Conservation (phyloP, 2,888 invertebrate genomes). For the Andrena marginata region DNA sequence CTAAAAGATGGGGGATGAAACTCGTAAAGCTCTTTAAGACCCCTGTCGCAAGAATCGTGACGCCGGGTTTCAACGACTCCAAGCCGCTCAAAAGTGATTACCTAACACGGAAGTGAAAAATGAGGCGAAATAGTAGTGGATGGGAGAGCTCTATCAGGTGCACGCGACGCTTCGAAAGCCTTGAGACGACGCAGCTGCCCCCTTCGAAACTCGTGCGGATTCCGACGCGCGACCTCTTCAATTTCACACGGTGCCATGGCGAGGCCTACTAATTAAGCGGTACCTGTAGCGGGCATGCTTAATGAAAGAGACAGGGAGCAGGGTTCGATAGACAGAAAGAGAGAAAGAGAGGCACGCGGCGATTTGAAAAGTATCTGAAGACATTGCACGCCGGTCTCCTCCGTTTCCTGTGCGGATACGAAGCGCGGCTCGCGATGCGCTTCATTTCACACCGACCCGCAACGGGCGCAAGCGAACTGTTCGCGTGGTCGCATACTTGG, state of each 20-base stretch:
- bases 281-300: not conserved
- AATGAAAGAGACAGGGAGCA: not conserved
- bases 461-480: slow-evolving; percentile 23
- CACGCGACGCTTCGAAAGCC: slow-evolving; percentile 3
- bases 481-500: slow-evolving; percentile 38
- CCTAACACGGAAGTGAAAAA: not conserved
- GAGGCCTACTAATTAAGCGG: slow-evolving; percentile 10
- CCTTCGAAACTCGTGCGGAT: not conserved
- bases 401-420: slow-evolving; percentile 5
- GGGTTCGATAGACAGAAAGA: not conserved
- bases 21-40: not conserved
- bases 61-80: not conserved
- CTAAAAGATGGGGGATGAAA: not conserved
- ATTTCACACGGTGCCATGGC: slow-evolving; percentile 4
- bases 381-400: slow-evolving; percentile 27
- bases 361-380: slow-evolving; percentile 23
- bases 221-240: not conserved
- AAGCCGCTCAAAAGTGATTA: not conserved
- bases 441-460: slow-evolving; percentile 47
- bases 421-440: slow-evolving; percentile 23
- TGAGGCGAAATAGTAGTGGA: not conserved
- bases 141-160: slow-evolving; percentile 6
- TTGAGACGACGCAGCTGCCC: not conserved
- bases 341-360: not conserved
- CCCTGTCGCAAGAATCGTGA: not conserved